These are phyloP conservation scores for Mythimna pallens DNA, from an alignment of 2,888 invertebrate species.

Conservation along the genomic window DNA sequence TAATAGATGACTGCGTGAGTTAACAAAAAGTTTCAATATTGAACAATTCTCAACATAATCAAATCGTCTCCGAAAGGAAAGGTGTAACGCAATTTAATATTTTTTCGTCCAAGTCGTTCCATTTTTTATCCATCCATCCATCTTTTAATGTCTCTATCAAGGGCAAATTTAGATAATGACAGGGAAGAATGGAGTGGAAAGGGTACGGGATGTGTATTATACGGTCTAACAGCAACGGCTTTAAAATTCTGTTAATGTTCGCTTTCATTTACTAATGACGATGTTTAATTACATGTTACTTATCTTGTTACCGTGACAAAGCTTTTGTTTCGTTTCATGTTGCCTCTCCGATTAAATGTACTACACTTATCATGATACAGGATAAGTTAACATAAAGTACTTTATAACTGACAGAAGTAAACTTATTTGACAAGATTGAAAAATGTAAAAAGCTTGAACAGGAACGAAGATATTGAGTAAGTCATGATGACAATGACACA, in stretches of 20 bases:
- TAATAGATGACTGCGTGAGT: constrained; percentile 26
- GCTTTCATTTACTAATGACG: constrained; percentile 45
- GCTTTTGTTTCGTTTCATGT: constrained; percentile 43
- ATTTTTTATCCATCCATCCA: constrained; percentile 60
- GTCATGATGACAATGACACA: constrained; percentile 39
- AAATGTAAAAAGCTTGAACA: not conserved
- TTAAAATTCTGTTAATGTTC: constrained; percentile 54
- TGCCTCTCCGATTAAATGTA: constrained; percentile 38
- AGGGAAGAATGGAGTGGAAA: constrained; percentile 67
- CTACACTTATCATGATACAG: constrained; percentile 25
- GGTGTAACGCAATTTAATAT: constrained; percentile 60
- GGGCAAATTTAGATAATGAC: constrained; percentile 82
- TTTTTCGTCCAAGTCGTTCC: constrained; percentile 53
- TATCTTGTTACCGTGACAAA: constrained; percentile 41
- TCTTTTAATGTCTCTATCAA: constrained; percentile 79
- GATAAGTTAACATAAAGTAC: constrained; percentile 10
- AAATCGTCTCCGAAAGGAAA: constrained; percentile 50
- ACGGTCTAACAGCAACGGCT: constrained; percentile 41
- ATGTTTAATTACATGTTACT: constrained; percentile 47
- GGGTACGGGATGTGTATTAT: constrained; percentile 47
- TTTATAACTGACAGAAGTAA: constrained; percentile 2
- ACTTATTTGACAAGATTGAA: constrained; percentile 24
- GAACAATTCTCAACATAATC: constrained; percentile 47
- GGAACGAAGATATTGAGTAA: not conserved
- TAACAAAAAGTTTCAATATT: constrained; percentile 40